These are phyloP conservation scores for Teleiodes luculella DNA, from an alignment of 2,888 invertebrate species.

Conservation along the genomic window DNA sequence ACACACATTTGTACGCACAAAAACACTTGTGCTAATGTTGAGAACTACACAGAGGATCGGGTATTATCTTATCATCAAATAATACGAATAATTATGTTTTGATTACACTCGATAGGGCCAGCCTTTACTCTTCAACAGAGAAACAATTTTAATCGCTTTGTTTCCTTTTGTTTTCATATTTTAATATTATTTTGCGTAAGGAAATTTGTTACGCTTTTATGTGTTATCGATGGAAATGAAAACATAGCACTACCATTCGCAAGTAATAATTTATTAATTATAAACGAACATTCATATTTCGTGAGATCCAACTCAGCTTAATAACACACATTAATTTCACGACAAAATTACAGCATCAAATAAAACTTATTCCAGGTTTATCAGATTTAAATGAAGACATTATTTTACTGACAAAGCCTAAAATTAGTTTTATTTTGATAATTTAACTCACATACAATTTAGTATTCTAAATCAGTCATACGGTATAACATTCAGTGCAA, in stretches of 20 bases:
- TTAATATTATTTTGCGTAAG: neutral
- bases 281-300: neutral
- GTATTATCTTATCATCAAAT: neutral
- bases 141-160: too few species aligned
- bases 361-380: conserved; percentile 17
- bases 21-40: conserved; percentile 6
- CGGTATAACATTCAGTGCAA: conserved; percentile 6
- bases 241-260: neutral
- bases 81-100: neutral
- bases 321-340: conserved; percentile 38
- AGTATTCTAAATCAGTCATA: neutral
- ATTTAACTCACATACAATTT: conserved; percentile 2
- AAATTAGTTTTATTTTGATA: too few species aligned
- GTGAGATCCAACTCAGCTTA: conserved; percentile 63
- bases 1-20: neutral
- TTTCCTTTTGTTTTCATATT: too few species aligned
- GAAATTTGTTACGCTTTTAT: neutral
- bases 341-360: conserved; percentile 19
- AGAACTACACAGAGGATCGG: neutral
- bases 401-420: too few species aligned
- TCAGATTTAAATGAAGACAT: too few species aligned
- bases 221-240: neutral
- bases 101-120: neutral
- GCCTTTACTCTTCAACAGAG: too few species aligned
- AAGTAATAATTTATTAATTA: conserved; percentile 5